Evolutionary conservation across 2,113 vertebrate species (phyloP).

Genomic region (Perccottus glenii): DNA sequence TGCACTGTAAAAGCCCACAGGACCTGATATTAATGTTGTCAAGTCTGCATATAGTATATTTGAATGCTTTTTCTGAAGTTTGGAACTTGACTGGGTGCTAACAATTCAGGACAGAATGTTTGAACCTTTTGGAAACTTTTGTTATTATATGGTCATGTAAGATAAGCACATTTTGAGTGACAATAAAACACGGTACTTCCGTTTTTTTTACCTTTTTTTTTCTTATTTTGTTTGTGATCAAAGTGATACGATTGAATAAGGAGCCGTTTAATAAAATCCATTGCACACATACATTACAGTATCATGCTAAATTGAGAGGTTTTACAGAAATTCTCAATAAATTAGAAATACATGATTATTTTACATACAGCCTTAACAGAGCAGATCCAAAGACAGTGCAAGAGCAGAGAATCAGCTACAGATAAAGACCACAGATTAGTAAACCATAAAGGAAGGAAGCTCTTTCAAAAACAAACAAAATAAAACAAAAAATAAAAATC

Average conservation of each 20-base stretch:
- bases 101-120: constrained; percentile 25
- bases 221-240: not conserved
- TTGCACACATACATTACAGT: constrained; percentile 68
- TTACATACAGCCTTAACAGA: constrained; percentile 64
- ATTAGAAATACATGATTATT: constrained; percentile 67
- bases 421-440: constrained; percentile 48
- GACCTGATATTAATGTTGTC: not conserved
- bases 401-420: constrained; percentile 72
- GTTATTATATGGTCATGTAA: constrained; percentile 34
- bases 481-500: constrained; percentile 5
- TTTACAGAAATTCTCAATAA: constrained; percentile 67
- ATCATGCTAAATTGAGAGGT: constrained; percentile 68
- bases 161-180: constrained; percentile 21
- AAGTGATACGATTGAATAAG: constrained; percentile 33
- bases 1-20: not conserved
- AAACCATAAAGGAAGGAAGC: constrained; percentile 39
- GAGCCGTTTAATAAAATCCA: constrained; percentile 78
- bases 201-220: not conserved
- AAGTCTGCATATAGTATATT: not conserved
- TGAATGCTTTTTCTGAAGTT: not conserved
- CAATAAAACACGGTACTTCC: not conserved
- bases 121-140: constrained; percentile 53
- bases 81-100: not conserved
- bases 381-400: constrained; percentile 65
- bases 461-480: constrained; percentile 20